Conservation (phyloP, 2,888 invertebrate species). For the Taphrorychus bicolor region DNA sequence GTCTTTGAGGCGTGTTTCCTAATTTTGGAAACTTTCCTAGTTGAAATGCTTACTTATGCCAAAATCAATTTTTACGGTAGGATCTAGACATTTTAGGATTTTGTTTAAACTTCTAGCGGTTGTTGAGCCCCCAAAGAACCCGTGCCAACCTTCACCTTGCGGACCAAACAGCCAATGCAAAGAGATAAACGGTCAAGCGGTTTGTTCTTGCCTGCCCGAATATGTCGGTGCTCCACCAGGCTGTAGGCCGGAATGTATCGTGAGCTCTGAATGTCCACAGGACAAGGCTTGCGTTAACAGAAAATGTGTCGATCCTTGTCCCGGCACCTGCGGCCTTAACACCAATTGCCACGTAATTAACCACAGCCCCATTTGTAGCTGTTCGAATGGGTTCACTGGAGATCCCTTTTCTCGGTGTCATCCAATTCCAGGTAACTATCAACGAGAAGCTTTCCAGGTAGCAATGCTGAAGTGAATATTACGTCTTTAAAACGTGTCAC, state of each 20-base stretch:
- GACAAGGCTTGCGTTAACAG: slow-evolving; percentile 82
- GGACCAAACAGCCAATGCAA: slow-evolving; percentile 84
- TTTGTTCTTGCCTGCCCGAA: slow-evolving; percentile 77
- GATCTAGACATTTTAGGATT: too few relatives aligned
- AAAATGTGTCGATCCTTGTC: slow-evolving; percentile 82
- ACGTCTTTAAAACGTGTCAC: background rate
- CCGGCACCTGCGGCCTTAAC: slow-evolving; percentile 80
- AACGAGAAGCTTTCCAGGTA: too few relatives aligned
- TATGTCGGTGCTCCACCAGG: slow-evolving; percentile 80
- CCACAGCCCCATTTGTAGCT: slow-evolving; percentile 84
- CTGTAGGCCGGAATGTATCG: slow-evolving; percentile 83
- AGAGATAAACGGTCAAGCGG: slow-evolving; percentile 73
- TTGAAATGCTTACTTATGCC: too few relatives aligned
- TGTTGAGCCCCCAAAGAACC: slow-evolving; percentile 59
- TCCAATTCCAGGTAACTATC: slow-evolving; percentile 58
- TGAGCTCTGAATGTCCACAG: slow-evolving; percentile 81
- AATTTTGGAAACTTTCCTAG: too few relatives aligned
- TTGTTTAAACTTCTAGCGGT: slow-evolving; percentile 45
- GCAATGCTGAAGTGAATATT: background rate
- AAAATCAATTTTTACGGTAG: too few relatives aligned
- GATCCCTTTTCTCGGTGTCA: slow-evolving; percentile 82
- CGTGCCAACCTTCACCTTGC: slow-evolving; percentile 80
- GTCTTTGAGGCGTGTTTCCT: too few relatives aligned
- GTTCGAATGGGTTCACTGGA: slow-evolving; percentile 74
- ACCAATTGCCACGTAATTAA: slow-evolving; percentile 82